Conservation (phyloP, 2,113 vertebrate species). For the Tor tambroides region DNA sequence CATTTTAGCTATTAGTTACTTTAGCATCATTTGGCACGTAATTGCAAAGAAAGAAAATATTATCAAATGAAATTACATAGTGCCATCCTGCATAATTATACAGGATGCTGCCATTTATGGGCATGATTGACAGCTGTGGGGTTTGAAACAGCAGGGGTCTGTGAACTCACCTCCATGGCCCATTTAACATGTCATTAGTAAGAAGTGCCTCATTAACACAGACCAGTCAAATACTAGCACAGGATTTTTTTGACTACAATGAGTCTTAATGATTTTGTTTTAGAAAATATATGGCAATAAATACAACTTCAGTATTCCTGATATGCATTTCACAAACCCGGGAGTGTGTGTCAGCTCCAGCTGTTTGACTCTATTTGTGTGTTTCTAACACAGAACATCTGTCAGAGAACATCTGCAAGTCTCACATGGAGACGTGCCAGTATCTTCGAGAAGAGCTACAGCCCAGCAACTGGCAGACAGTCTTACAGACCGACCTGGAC, state of each 20-base stretch:
- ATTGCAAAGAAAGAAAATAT: constrained; percentile 22
- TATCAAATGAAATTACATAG: neutral
- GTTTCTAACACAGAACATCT: constrained; percentile 81
- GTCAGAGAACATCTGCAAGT: constrained; percentile 90
- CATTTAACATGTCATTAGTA: constrained; percentile 69
- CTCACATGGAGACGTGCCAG: constrained; percentile 94
- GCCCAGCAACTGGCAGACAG: constrained; percentile 89
- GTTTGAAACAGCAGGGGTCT: constrained; percentile 71
- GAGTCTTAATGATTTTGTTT: neutral
- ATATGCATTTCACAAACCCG: neutral
- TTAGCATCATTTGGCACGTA: constrained; percentile 2
- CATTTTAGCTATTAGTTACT: neutral
- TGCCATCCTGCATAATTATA: neutral
- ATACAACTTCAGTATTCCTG: neutral
- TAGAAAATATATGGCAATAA: neutral
- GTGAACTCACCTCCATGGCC: constrained; percentile 66
- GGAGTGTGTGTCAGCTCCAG: constrained; percentile 16
- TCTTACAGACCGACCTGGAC: constrained; percentile 88
- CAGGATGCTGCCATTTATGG: neutral
- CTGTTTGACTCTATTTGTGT: constrained; percentile 34
- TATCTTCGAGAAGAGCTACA: constrained; percentile 92
- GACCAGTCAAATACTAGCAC: constrained; percentile 60
- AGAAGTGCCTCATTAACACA: constrained; percentile 71
- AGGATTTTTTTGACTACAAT: constrained; percentile 44
- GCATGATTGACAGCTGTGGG: constrained; percentile 45